Conservation (phyloP, 2,888 invertebrate genomes). For the Hanleya hanleyi region DNA sequence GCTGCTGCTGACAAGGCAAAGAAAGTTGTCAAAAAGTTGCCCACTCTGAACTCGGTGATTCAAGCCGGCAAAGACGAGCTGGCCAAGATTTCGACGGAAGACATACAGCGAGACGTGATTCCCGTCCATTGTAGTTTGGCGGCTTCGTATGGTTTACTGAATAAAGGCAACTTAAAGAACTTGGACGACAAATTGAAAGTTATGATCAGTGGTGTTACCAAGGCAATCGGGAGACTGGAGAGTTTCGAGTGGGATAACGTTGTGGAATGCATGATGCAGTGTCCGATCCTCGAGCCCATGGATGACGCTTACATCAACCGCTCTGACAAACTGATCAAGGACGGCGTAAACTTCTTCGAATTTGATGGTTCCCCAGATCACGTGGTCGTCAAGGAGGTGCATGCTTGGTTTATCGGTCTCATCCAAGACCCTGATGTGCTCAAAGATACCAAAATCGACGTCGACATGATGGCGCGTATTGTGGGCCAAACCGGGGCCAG, state of each 20-base stretch:
- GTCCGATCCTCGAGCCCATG: not conserved
- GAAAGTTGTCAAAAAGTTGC: not conserved
- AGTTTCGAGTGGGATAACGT: not conserved
- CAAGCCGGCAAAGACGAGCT: not conserved
- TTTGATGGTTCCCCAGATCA: not conserved
- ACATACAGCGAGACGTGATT: not conserved
- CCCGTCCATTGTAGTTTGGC: constrained; percentile 1
- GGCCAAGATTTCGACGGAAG: not conserved
- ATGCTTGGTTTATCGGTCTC: not conserved
- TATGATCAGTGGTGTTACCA: not conserved
- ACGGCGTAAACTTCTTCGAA: not conserved
- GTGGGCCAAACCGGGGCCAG: constrained; percentile 4
- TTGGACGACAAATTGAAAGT: not conserved
- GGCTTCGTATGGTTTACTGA: not conserved
- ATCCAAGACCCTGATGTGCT: not conserved
- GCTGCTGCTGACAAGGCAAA: not conserved
- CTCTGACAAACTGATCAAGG: not conserved
- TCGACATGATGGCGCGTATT: not conserved
- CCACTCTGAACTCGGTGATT: not conserved
- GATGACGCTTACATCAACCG: not conserved
- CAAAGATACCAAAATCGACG: constrained; percentile 8
- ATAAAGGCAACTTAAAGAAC: not conserved
- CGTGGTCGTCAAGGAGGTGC: constrained; percentile 1
- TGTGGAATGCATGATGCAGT: not conserved
- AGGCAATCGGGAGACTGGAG: not conserved